Conservation (phyloP, 2,888 invertebrate species). For the Gisinianus flammeolus region DNA sequence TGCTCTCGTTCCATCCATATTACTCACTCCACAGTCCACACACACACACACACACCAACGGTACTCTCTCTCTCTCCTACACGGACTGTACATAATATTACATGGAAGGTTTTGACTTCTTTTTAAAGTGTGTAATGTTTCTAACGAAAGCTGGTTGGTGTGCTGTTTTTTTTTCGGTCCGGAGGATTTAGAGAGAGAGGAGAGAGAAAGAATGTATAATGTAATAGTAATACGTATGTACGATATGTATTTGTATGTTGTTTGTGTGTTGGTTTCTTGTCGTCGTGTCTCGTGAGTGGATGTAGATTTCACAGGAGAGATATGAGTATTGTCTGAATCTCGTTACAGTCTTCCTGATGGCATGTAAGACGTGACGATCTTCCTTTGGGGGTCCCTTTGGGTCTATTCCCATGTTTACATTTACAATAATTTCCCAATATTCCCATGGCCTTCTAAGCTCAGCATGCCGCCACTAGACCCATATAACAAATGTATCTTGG, state of each 20-base stretch:
- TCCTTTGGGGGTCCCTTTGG: constrained; percentile 43
- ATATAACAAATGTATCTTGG: constrained; percentile 22
- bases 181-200: not conserved
- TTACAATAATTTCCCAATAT: constrained; percentile 49
- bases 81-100: not conserved
- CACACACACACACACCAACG: too few species aligned
- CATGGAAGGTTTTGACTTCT: not conserved
- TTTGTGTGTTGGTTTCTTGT: not conserved
- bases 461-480: constrained; percentile 33
- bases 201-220: too few species aligned
- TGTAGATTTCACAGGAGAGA: constrained; percentile 36
- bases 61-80: not conserved
- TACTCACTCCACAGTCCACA: constrained; percentile 1
- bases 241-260: not conserved
- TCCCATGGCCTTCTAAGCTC: constrained; percentile 41
- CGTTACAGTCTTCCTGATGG: constrained; percentile 30
- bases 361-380: constrained; percentile 46
- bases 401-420: constrained; percentile 48
- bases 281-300: not conserved
- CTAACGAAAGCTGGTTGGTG: not conserved
- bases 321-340: constrained; percentile 45
- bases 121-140: constrained; percentile 20
- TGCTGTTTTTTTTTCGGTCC: not conserved
- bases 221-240: too few species aligned
- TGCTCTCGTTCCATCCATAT: constrained; percentile 39